phyloP scores from a whole-genome alignment of 2,888 invertebrate species.

The Isotomurus palustris region DNA sequence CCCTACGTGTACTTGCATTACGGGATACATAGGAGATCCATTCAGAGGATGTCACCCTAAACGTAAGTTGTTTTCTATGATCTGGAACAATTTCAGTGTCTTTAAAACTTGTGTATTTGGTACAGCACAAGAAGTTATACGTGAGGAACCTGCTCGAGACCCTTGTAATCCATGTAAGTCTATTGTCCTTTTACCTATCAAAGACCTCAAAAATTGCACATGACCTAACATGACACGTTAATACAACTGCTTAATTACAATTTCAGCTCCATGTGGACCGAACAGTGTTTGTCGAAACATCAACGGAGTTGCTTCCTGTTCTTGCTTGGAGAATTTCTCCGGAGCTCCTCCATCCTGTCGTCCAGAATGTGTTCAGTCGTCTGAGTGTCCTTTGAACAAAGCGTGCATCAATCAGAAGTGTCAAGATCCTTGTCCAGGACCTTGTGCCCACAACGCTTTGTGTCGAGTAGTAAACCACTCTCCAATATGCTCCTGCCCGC shows the following conservation, averaged over 20 bases:
- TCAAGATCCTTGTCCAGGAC: slow-evolving; percentile 57
- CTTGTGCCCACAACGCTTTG: slow-evolving; percentile 58
- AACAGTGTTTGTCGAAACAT: slow-evolving; percentile 30
- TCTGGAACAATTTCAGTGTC: no score
- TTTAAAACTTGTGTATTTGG: no score
- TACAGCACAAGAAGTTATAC: no score
- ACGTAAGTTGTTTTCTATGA: no score
- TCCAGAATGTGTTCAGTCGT: slow-evolving; percentile 70
- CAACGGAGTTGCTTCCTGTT: slow-evolving; percentile 46
- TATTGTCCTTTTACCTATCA: no score
- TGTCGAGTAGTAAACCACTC: slow-evolving; percentile 54
- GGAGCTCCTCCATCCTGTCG: slow-evolving; percentile 55
- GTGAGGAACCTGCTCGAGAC: no score
- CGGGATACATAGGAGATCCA: slow-evolving; percentile 73
- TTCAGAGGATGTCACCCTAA: slow-evolving; percentile 64
- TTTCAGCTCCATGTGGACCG: no score
- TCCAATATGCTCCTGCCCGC: slow-evolving; percentile 72
- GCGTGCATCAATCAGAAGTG: slow-evolving; percentile 43
- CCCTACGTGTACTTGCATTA: slow-evolving; percentile 62
- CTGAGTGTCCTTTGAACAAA: slow-evolving; percentile 41
- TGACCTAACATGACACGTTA: no score
- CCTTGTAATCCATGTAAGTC: slow-evolving; percentile 27
- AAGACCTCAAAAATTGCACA: no score
- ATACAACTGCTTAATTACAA: no score
- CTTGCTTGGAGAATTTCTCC: slow-evolving; percentile 47